phyloP scores from a whole-genome alignment of 2,888 invertebrate genomes.

The Pristionchus fissidentatus region DNA sequence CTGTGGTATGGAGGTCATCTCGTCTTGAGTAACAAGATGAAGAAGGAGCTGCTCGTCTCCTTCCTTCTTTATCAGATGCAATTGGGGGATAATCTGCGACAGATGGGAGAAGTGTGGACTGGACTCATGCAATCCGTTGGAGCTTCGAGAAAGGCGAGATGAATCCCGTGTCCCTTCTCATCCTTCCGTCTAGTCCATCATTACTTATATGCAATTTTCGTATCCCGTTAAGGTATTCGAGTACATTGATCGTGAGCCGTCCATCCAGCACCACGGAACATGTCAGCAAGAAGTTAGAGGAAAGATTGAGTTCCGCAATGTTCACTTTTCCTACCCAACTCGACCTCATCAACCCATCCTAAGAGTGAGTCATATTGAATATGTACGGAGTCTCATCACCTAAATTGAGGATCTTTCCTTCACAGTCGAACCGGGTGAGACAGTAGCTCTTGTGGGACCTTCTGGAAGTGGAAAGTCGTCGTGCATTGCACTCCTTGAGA shows the following conservation, averaged over 20 bases:
- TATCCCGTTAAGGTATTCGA: slow-evolving; percentile 66
- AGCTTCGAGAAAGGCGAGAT: slow-evolving; percentile 77
- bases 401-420: slow-evolving; percentile 76
- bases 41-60: slow-evolving; percentile 76
- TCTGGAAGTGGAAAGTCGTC: slow-evolving; percentile 78
- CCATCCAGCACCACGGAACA: slow-evolving; percentile 64
- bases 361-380: slow-evolving; percentile 76
- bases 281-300: slow-evolving; percentile 77
- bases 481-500: slow-evolving; percentile 77
- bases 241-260: slow-evolving; percentile 76
- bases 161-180: too few species aligned
- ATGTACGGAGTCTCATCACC: background rate
- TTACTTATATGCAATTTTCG: background rate
- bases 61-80: slow-evolving; percentile 78
- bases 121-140: slow-evolving; percentile 78
- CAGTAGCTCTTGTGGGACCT: slow-evolving; percentile 77
- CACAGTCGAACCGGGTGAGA: slow-evolving; percentile 77
- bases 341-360: slow-evolving; percentile 85
- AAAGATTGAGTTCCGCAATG: slow-evolving; percentile 83
- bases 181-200: background rate
- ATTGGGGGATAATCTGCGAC: slow-evolving; percentile 75
- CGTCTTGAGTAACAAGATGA: slow-evolving; percentile 74
- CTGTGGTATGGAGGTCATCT: slow-evolving; percentile 78
- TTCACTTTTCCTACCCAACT: slow-evolving; percentile 89
- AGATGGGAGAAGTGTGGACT: slow-evolving; percentile 77